These are phyloP conservation scores for Drosophila kohkoa DNA, from an alignment of 1,140 invertebrate species.

Conservation along the genomic window DNA sequence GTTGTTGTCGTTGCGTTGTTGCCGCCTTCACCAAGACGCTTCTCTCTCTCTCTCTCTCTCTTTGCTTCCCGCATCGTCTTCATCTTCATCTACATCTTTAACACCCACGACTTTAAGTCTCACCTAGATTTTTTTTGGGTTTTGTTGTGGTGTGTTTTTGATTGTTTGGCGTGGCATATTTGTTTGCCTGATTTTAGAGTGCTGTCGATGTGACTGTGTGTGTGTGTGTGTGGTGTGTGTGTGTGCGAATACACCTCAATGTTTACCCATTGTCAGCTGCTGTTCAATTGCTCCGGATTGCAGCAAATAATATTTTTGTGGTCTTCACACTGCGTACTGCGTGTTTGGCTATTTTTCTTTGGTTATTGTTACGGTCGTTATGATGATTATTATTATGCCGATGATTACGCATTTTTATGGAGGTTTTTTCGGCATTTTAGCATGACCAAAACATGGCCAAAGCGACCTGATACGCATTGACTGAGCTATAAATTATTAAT, in stretches of 20 bases:
- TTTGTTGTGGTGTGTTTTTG: no score
- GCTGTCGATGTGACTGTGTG: slow-evolving; percentile 3
- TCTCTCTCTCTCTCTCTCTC: slow-evolving; percentile 1
- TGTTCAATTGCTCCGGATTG: slow-evolving; percentile 37
- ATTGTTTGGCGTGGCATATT: slow-evolving; percentile 11
- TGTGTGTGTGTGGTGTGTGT: no score
- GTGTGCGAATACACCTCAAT: neutral
- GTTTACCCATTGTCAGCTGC: slow-evolving; percentile 65
- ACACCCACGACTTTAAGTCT: slow-evolving; percentile 27
- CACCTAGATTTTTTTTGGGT: slow-evolving; percentile 39
- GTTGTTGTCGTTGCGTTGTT: slow-evolving; percentile 24
- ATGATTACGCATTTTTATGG: slow-evolving; percentile 70
- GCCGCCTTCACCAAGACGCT: slow-evolving; percentile 18
- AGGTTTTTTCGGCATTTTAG: slow-evolving; percentile 17
- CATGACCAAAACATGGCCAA: slow-evolving; percentile 40
- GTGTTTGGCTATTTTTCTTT: slow-evolving; percentile 53
- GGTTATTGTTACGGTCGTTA: neutral
- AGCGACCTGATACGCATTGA: slow-evolving; percentile 62
- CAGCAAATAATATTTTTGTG: slow-evolving; percentile 51
- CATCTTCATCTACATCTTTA: neutral
- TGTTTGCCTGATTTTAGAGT: slow-evolving; percentile 45
- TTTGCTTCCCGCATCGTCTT: neutral
- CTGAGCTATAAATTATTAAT: slow-evolving; percentile 66
- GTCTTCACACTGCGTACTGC: slow-evolving; percentile 22
- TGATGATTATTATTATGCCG: slow-evolving; percentile 45